Base-by-base conservation (phyloP, 2,888 invertebrate genomes). In the Disparrhopalites patrizii region DNA sequence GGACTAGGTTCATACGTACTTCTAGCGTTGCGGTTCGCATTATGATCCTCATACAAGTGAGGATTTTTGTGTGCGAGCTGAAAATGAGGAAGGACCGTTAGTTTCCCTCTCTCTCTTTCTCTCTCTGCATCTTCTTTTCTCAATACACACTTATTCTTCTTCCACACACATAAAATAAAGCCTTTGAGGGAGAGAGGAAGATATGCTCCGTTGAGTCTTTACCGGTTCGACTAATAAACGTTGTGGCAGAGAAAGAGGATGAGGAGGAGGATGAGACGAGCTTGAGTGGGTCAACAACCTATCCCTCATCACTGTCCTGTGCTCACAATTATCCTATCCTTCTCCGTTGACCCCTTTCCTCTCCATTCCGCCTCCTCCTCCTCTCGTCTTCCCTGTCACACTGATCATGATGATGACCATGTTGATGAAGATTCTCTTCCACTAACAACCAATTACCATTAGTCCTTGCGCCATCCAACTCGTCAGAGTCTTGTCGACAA, bases 271-370 rank as follows among this genome's bases (percentile, higher is more conserved):
- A 60, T 65, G 71, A 40, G 56, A 43, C 57, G n/a, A n/a, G n/a
- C 62, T 36, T 50, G 36, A 63, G 55, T 70, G 67, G 72, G 66
- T 72, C 72, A 72, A 70, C 72, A 72, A 72, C 72, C 71, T 71
- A 68, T 31, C 57, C 62, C 62, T 36, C 66, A 64, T 57, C 50
- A 54, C 57, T 68, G 52, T 25, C 55, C 40, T 56, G 43, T 47
- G 43, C 47, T 54, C 30, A 38, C 54, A 36, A 40, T 57, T 52
- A 27, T 64, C 64, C 38, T 43, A 51, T 33, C 50, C 23, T 8
- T 51, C 23, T 23, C 43, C 33, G 27, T 27, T 51, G 51, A 52
- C 55, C 52, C 58, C 43, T 60, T 47, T 54, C 51, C 52, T 43
- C 31, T 40, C 27, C 50, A 25, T 38, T 36, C 50, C 38, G 58